Conservation (phyloP, 2,888 invertebrate genomes). For the Mesorhabditis spiculigera region DNA sequence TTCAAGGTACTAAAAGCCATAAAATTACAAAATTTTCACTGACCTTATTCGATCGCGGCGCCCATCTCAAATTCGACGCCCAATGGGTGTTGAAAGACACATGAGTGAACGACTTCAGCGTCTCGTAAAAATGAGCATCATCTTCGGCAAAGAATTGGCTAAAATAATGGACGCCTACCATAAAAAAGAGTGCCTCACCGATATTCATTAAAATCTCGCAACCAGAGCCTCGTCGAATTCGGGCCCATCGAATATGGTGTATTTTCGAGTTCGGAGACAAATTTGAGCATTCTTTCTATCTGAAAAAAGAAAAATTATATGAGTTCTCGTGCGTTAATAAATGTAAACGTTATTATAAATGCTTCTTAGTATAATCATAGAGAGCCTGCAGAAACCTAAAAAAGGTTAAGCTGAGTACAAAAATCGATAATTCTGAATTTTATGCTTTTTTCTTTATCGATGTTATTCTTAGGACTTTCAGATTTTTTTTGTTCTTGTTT, state of each 20-base stretch:
- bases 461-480: too few species aligned
- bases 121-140: slow-evolving; percentile 48
- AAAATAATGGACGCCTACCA: neutral
- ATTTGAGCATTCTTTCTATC: slow-evolving; percentile 28
- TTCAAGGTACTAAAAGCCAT: neutral
- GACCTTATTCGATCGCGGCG: slow-evolving; percentile 23
- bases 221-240: slow-evolving; percentile 46
- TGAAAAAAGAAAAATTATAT: slow-evolving; percentile 7
- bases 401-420: neutral
- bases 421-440: too few species aligned
- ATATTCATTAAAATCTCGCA: slow-evolving; percentile 39
- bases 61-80: slow-evolving; percentile 51
- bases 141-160: slow-evolving; percentile 52
- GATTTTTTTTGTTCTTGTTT: too few species aligned
- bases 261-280: slow-evolving; percentile 38
- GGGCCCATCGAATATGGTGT: slow-evolving; percentile 46
- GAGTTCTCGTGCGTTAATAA: too few species aligned
- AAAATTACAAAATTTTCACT: slow-evolving; percentile 11
- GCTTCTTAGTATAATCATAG: neutral
- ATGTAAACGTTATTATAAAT: neutral
- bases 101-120: slow-evolving; percentile 47
- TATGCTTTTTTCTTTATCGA: too few species aligned
- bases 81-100: slow-evolving; percentile 57
- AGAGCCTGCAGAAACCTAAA: neutral
- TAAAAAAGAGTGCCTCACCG: slow-evolving; percentile 10